Conservation (phyloP, 1,140 invertebrate genomes). For the Chrysopa pallens region DNA sequence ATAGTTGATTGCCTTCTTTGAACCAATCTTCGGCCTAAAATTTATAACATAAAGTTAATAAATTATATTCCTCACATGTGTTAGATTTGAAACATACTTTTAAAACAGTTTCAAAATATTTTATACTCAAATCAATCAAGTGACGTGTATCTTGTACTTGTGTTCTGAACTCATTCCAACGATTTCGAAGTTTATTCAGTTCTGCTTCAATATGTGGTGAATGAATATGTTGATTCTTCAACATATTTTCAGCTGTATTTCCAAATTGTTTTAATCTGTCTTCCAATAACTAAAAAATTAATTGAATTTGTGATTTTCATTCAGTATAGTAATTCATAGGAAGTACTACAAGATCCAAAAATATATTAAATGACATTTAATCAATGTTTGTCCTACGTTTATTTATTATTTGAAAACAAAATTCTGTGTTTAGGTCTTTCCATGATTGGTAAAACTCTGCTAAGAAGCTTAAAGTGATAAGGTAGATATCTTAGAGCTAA, state of each 20-base stretch:
- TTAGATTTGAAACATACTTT: slow-evolving; percentile 23
- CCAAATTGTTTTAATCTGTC: slow-evolving; percentile 55
- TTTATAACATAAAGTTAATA: slow-evolving; percentile 1
- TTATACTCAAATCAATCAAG: slow-evolving; percentile 30
- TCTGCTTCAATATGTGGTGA: slow-evolving; percentile 40
- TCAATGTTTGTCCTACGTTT: too few species aligned
- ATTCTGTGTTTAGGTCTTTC: too few species aligned
- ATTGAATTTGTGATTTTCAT: too few species aligned
- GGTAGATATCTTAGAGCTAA: too few species aligned
- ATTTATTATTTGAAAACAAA: too few species aligned
- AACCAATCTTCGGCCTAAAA: slow-evolving; percentile 53
- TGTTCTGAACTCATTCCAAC: slow-evolving; percentile 53
- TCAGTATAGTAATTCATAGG: too few species aligned
- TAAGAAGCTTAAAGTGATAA: too few species aligned
- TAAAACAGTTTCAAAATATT: slow-evolving; percentile 36
- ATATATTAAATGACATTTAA: too few species aligned
- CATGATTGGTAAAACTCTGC: too few species aligned
- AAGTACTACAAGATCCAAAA: too few species aligned
- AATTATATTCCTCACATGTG: slow-evolving; percentile 20
- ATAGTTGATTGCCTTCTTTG: slow-evolving; percentile 48
- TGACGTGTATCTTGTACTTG: slow-evolving; percentile 45
- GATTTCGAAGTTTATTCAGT: slow-evolving; percentile 42
- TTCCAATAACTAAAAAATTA: slow-evolving; percentile 39
- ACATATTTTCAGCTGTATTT: slow-evolving; percentile 44
- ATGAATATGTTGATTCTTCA: slow-evolving; percentile 34